Percentiles rank a stretch among this genome's conserved stretches.
phyloP scores from a whole-genome alignment of 2,888 invertebrate genomes.

The Hololepta plana region DNA sequence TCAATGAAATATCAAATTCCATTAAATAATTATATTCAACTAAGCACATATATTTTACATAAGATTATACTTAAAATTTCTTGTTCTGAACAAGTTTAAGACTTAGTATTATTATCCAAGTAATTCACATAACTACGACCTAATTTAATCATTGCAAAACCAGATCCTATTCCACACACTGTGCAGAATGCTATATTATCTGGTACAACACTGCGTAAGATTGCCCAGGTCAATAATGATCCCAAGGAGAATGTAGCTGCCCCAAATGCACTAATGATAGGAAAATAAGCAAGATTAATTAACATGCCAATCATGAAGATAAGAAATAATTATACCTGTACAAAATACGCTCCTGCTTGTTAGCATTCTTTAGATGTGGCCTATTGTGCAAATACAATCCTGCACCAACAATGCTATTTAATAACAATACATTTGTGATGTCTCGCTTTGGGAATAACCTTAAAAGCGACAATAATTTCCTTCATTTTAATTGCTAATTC shows the following conservation, averaged over 20 bases:
- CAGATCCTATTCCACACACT: conserved; percentile 49
- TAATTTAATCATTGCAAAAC: conserved; percentile 37
- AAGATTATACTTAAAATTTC: too few species aligned
- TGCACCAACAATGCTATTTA: conserved; percentile 64
- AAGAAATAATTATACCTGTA: conserved; percentile 37
- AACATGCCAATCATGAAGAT: background rate
- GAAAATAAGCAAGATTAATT: background rate
- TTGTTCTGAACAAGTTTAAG: too few species aligned
- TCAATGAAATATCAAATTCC: too few species aligned
- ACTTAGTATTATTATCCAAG: too few species aligned
- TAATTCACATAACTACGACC: conserved; percentile 22
- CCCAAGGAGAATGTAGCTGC: conserved; percentile 76
- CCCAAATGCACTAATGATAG: conserved; percentile 34
- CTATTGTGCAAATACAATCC: conserved; percentile 69
- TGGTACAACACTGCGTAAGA: conserved; percentile 61
- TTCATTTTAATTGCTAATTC: too few species aligned
- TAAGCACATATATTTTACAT: too few species aligned
- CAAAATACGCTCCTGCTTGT: conserved; percentile 39
- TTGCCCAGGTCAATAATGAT: conserved; percentile 76
- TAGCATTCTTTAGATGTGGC: conserved; percentile 51
- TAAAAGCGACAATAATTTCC: conserved; percentile 4
- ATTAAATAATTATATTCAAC: too few species aligned
- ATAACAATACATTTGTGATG: conserved; percentile 62
- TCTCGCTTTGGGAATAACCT: conserved; percentile 53
- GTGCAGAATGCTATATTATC: conserved; percentile 47